Conservation (phyloP, 53 echinoderm and acorn worm species). For the Mesocentrotus franciscanus region DNA sequence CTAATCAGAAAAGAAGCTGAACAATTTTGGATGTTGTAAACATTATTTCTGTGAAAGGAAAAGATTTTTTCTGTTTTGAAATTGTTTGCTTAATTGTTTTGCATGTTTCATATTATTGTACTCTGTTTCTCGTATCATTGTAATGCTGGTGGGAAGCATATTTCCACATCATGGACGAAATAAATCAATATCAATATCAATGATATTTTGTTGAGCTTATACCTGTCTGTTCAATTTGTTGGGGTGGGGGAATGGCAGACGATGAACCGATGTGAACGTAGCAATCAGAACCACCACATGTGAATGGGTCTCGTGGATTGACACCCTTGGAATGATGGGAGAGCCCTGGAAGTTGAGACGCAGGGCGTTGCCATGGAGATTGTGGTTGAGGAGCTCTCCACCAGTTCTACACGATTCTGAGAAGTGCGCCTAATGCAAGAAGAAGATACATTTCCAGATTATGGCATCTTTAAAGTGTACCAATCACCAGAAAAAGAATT, state of each 20-base stretch:
- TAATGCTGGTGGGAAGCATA: no score
- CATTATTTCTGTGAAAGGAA: no score
- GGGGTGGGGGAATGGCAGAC: slow-evolving; percentile 89
- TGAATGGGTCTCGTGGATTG: slow-evolving; percentile 89
- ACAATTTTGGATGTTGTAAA: no score
- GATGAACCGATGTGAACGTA: slow-evolving; percentile 86
- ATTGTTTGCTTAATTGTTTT: no score
- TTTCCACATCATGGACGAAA: no score
- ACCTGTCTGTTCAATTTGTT: slow-evolving; percentile 84
- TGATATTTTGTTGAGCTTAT: slow-evolving; percentile 16
- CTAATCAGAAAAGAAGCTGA: no score
- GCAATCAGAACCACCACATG: slow-evolving; percentile 91
- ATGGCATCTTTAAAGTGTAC: no score
- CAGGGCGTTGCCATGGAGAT: slow-evolving; percentile 86
- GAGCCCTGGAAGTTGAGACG: slow-evolving; percentile 88
- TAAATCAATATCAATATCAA: no score
- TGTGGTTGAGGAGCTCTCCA: slow-evolving; percentile 90
- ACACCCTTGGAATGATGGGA: slow-evolving; percentile 83
- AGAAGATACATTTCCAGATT: background rate
- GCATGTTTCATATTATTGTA: no score
- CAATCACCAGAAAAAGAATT: no score
- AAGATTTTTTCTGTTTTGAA: no score
- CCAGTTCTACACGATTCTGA: slow-evolving; percentile 83
- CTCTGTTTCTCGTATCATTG: no score
- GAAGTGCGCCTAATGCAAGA: slow-evolving; percentile 77